Evolutionary conservation across 2,113 vertebrate species (phyloP).

Genomic region (Rhynchomys soricoides): DNA sequence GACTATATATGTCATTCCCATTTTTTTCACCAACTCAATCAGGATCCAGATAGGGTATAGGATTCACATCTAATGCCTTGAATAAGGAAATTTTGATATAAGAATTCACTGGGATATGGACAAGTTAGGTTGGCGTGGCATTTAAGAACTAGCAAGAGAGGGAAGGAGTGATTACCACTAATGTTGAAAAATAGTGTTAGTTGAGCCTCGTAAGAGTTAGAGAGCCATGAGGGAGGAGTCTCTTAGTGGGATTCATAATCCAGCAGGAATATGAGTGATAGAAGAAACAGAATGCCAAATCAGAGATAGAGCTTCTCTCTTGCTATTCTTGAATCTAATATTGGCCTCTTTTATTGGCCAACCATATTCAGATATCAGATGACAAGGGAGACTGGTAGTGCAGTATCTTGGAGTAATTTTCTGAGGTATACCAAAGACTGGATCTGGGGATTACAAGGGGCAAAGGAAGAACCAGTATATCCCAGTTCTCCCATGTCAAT

Average conservation of each 20-base stretch:
- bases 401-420: not conserved
- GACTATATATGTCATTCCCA: not conserved
- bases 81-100: not conserved
- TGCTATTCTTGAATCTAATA: not conserved
- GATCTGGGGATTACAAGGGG: not conserved
- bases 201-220: conserved; percentile 3
- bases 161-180: not conserved
- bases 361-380: not conserved
- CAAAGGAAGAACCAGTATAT: not conserved
- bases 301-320: not conserved
- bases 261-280: not conserved
- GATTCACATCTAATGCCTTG: conserved; percentile 4
- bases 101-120: not conserved
- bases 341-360: not conserved
- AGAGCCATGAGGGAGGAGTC: not conserved
- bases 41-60: not conserved
- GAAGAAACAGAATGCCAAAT: not conserved
- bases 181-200: conserved; percentile 3
- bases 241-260: not conserved
- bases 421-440: not conserved
- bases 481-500: not conserved
- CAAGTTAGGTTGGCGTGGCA: not conserved
- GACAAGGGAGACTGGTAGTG: not conserved
- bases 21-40: not conserved
- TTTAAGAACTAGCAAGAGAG: not conserved